Evolutionary conservation across 2,888 invertebrate species (phyloP).

Genomic region (Corythucha ciliata): DNA sequence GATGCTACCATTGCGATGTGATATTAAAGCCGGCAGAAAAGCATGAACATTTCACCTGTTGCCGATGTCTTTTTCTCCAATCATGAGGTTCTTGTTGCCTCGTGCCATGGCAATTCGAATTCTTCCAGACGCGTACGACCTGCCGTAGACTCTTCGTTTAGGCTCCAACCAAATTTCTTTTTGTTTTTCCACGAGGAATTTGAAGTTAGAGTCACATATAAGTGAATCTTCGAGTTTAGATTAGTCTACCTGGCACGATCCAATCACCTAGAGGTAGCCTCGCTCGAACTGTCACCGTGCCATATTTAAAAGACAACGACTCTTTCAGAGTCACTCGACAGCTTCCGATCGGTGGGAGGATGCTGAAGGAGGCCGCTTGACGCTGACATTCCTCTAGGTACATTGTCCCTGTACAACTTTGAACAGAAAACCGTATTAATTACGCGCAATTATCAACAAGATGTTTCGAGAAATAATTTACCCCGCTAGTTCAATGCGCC

Average conservation of each 20-base stretch:
- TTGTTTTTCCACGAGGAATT: too few species aligned
- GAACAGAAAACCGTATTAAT: background rate
- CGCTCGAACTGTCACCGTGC: slow-evolving; percentile 57
- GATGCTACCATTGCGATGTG: too few species aligned
- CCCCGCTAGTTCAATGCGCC: slow-evolving; percentile 27
- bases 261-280: slow-evolving; percentile 67
- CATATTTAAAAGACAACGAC: slow-evolving; percentile 58
- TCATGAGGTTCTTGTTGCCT: slow-evolving; percentile 40
- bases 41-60: slow-evolving; percentile 24
- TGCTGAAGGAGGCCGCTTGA: slow-evolving; percentile 41
- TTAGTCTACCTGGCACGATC: slow-evolving; percentile 59
- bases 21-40: too few species aligned
- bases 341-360: slow-evolving; percentile 59
- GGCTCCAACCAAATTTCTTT: slow-evolving; percentile 44
- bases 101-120: slow-evolving; percentile 46
- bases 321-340: slow-evolving; percentile 53
- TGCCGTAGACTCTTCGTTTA: slow-evolving; percentile 36
- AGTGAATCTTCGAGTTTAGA: background rate
- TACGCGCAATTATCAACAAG: background rate
- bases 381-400: slow-evolving; percentile 28
- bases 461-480: slow-evolving; percentile 8
- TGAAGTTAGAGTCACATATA: too few species aligned
- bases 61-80: slow-evolving; percentile 33
- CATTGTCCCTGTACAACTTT: slow-evolving; percentile 29
- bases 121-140: slow-evolving; percentile 43